These are phyloP conservation scores for Neostethus bicornis DNA, from an alignment of 2,797 vertebrate species.

Conservation along the genomic window DNA sequence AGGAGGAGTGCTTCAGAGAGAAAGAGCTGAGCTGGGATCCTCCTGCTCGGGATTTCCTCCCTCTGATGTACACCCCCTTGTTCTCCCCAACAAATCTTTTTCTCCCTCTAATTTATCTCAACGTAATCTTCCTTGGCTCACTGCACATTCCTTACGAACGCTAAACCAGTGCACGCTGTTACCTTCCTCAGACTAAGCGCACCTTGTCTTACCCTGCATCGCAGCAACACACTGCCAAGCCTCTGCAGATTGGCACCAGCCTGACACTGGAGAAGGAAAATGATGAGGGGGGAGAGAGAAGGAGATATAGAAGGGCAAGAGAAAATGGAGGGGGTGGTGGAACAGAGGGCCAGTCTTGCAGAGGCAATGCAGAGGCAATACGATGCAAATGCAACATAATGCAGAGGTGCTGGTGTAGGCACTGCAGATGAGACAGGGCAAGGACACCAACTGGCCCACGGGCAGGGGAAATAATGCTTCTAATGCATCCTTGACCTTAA, in stretches of 20 bases:
- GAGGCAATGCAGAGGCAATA: conserved; percentile 74
- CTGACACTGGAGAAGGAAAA: conserved; percentile 32
- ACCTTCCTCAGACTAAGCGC: conserved; percentile 12
- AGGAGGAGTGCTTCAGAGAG: conserved; percentile 36
- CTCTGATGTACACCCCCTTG: conserved; percentile 53
- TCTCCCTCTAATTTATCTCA: conserved; percentile 32
- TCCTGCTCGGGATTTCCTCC: conserved; percentile 77
- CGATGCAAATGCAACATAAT: conserved; percentile 77
- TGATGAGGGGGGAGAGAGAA: background rate
- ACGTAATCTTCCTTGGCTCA: conserved; percentile 53
- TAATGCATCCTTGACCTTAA: conserved; percentile 45
- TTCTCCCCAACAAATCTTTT: conserved; percentile 3
- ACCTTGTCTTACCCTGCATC: conserved; percentile 13
- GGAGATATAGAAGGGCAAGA: conserved; percentile 29
- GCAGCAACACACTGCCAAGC: conserved; percentile 24
- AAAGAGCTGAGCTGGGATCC: conserved; percentile 72
- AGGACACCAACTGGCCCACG: conserved; percentile 35
- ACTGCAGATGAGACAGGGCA: conserved; percentile 59
- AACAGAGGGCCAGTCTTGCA: conserved; percentile 46
- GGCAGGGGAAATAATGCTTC: conserved; percentile 3
- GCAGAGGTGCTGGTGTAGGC: conserved; percentile 62
- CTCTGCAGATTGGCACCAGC: conserved; percentile 42
- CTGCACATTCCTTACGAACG: conserved; percentile 39
- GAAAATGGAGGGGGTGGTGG: conserved; percentile 1
- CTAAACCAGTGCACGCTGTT: conserved; percentile 8